These are phyloP conservation scores for Bergia sp. DNA, from an alignment of 92 coral and sea anemone species.

Conservation along the genomic window DNA sequence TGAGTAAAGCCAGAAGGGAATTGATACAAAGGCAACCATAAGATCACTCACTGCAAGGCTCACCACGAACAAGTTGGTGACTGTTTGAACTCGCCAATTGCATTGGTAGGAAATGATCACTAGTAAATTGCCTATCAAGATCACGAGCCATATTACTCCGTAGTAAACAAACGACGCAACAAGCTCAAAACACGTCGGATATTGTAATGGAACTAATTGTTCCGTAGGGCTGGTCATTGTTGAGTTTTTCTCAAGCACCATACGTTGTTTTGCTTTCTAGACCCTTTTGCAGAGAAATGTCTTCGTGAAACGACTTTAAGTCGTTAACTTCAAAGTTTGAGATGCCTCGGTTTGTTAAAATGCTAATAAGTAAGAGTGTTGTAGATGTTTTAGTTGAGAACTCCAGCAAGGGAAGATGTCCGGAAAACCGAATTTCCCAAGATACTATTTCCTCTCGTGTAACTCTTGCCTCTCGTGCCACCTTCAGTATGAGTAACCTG, in stretches of 20 bases:
- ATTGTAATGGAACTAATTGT: not conserved
- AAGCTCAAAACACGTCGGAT: slow-evolving; percentile 23
- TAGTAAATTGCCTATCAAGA: slow-evolving; percentile 74
- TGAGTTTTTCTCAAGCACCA: not conserved
- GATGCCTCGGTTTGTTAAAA: not conserved
- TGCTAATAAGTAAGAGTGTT: not conserved
- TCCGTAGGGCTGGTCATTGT: not conserved
- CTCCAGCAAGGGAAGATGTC: not conserved
- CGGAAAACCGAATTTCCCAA: not conserved
- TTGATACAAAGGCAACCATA: slow-evolving; percentile 78
- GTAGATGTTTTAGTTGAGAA: not conserved
- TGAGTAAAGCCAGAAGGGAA: slow-evolving; percentile 85
- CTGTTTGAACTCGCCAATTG: slow-evolving; percentile 84
- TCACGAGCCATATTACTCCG: slow-evolving; percentile 53
- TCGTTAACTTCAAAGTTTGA: not conserved
- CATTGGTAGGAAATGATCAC: slow-evolving; percentile 74
- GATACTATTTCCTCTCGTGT: too few species aligned
- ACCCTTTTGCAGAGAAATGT: not conserved
- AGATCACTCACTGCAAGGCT: slow-evolving; percentile 85
- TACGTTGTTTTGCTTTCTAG: not conserved
- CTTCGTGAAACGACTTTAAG: not conserved
- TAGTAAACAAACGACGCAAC: slow-evolving; percentile 60
- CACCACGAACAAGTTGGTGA: slow-evolving; percentile 73
- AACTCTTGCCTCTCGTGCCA: not conserved
- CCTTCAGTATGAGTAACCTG: not conserved